Conservation (phyloP, 1,140 invertebrate species). For the Wasmannia auropunctata region DNA sequence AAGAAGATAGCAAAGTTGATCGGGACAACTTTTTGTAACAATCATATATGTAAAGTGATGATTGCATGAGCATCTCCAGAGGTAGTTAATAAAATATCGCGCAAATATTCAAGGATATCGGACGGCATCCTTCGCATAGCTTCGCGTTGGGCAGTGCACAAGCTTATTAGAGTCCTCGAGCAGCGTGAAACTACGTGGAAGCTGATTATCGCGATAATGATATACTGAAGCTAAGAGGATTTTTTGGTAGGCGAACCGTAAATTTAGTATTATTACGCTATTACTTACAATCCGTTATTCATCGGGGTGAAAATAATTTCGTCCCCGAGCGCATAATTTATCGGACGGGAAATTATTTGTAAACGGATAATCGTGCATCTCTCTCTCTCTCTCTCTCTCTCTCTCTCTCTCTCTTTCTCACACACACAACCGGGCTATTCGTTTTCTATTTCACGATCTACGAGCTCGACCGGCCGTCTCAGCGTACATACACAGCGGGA, state of each 20-base stretch:
- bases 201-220: not conserved
- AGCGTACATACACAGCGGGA: conserved; percentile 69
- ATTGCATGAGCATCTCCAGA: conserved; percentile 23
- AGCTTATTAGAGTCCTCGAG: conserved; percentile 10
- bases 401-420: too few relatives aligned
- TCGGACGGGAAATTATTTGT: conserved; percentile 35
- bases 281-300: conserved; percentile 27
- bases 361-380: conserved; percentile 34
- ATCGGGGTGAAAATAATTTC: conserved; percentile 43
- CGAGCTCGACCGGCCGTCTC: conserved; percentile 29
- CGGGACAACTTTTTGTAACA: conserved; percentile 18
- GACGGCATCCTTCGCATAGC: not conserved
- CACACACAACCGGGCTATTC: not conserved
- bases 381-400: not conserved
- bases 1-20: conserved; percentile 50
- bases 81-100: conserved; percentile 44
- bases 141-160: not conserved
- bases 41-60: conserved; percentile 21
- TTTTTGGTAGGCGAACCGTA: not conserved
- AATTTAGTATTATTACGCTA: conserved; percentile 20
- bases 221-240: not conserved
- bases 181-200: conserved; percentile 5
- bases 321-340: conserved; percentile 28
- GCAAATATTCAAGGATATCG: conserved; percentile 24
- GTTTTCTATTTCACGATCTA: conserved; percentile 62